Conservation (phyloP, 1,140 invertebrate species). For the Drosophila oshimai region DNA sequence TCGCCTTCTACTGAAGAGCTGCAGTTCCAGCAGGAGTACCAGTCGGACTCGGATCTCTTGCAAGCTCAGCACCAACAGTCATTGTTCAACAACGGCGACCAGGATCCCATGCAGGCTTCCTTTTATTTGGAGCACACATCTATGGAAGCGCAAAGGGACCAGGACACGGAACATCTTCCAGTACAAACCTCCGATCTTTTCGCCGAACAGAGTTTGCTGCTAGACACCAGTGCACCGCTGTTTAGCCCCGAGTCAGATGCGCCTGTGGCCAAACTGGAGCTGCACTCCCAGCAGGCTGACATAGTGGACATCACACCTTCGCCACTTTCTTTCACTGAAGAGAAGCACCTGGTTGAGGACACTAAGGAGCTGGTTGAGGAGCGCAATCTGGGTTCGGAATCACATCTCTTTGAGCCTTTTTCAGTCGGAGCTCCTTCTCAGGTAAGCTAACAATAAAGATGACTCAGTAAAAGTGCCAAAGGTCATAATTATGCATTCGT, state of each 20-base stretch:
- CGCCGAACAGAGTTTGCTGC: conserved; percentile 40
- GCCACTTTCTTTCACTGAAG: conserved; percentile 67
- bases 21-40: conserved; percentile 39
- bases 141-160: conserved; percentile 27
- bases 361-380: conserved; percentile 59
- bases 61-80: conserved; percentile 35
- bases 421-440: conserved; percentile 50
- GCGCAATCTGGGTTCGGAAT: not conserved
- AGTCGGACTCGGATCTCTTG: too few species aligned
- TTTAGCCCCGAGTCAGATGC: conserved; percentile 32
- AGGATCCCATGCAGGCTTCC: conserved; percentile 75
- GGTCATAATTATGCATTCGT: conserved; percentile 42
- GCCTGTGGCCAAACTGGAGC: conserved; percentile 51
- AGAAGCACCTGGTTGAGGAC: conserved; percentile 74
- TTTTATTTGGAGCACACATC: conserved; percentile 70
- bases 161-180: not conserved
- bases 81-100: conserved; percentile 17
- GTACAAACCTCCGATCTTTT: conserved; percentile 10
- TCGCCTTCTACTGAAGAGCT: conserved; percentile 76
- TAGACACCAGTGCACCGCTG: conserved; percentile 59
- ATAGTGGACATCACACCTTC: conserved; percentile 67
- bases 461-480: conserved; percentile 5
- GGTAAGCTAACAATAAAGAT: conserved; percentile 37
- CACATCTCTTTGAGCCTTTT: conserved; percentile 29
- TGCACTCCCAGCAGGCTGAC: conserved; percentile 50